Conservation (phyloP, 2,113 vertebrate genomes). For the Phocoena sinus region DNA sequence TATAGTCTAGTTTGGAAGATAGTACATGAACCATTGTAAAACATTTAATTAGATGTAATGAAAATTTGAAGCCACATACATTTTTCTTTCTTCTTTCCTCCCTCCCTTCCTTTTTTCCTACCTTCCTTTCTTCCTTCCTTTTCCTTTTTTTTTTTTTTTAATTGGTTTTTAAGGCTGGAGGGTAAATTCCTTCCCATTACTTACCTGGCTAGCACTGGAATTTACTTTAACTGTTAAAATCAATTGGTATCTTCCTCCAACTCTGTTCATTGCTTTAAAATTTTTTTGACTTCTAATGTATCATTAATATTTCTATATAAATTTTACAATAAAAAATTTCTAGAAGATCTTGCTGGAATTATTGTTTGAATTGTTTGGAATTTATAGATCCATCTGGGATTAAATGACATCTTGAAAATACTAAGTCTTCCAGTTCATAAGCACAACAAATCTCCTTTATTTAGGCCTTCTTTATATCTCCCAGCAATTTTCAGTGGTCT, state of each 20-base stretch:
- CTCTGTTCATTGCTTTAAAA: background rate
- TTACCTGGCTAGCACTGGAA: background rate
- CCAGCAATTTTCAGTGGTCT: background rate
- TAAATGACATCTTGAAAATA: background rate
- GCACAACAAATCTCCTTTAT: background rate
- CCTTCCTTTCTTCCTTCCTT: background rate
- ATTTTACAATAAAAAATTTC: background rate
- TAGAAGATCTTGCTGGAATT: background rate
- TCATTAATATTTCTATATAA: background rate
- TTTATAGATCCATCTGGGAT: background rate
- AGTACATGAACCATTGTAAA: background rate
- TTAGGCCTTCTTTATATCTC: background rate
- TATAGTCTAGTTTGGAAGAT: background rate
- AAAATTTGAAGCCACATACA: background rate
- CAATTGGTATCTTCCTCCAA: background rate
- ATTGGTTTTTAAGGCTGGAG: background rate
- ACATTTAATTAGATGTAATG: background rate
- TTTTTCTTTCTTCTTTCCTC: background rate
- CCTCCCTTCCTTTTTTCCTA: no score
- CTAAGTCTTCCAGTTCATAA: background rate
- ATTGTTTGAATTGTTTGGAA: background rate
- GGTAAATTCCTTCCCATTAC: background rate
- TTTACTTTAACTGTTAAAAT: background rate
- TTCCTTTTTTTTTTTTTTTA: background rate
- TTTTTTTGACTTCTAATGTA: background rate